Percentiles rank a stretch among this genome's conserved stretches.
Conservation (phyloP, 2,888 invertebrate genomes). For the Ormyrus thymus region DNA sequence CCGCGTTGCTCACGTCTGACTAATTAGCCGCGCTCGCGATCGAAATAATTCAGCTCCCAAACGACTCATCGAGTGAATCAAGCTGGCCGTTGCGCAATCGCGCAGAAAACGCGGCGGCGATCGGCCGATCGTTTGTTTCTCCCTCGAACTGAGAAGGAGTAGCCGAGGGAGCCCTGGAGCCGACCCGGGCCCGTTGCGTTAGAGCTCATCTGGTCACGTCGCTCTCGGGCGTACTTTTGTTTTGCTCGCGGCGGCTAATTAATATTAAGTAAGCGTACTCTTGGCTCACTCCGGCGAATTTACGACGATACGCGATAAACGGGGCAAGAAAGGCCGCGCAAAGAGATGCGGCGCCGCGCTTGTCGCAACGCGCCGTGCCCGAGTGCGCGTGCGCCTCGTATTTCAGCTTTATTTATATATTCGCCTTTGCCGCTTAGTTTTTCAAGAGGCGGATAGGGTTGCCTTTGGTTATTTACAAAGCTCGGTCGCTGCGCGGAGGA, state of each 20-base stretch:
- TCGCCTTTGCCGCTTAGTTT: conserved; percentile 8
- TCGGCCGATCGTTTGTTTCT: no score
- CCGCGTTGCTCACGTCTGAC: conserved; percentile 34
- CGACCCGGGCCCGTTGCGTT: neutral
- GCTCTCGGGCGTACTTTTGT: conserved; percentile 14
- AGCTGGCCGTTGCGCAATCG: neutral
- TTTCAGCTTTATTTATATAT: conserved; percentile 43
- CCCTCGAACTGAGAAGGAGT: no score
- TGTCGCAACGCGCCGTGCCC: conserved; percentile 2
- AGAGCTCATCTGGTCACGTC: conserved; percentile 35
- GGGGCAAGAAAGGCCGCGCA: neutral
- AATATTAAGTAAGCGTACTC: conserved; percentile 51
- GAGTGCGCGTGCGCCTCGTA: neutral
- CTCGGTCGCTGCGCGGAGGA: neutral
- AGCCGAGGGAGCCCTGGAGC: no score
- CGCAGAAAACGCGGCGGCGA: conserved; percentile 12
- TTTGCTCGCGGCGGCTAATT: conserved; percentile 40
- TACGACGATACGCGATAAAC: conserved; percentile 26
- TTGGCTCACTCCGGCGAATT: conserved; percentile 38
- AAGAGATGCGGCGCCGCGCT: neutral
- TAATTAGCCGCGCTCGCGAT: neutral
- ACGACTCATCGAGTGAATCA: conserved; percentile 27
- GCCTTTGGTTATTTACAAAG: neutral
- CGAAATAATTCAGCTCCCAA: conserved; percentile 3
- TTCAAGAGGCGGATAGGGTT: conserved; percentile 2